Conservation (phyloP, 2,797 vertebrate species). For the Kryptopterus vitreolus region DNA sequence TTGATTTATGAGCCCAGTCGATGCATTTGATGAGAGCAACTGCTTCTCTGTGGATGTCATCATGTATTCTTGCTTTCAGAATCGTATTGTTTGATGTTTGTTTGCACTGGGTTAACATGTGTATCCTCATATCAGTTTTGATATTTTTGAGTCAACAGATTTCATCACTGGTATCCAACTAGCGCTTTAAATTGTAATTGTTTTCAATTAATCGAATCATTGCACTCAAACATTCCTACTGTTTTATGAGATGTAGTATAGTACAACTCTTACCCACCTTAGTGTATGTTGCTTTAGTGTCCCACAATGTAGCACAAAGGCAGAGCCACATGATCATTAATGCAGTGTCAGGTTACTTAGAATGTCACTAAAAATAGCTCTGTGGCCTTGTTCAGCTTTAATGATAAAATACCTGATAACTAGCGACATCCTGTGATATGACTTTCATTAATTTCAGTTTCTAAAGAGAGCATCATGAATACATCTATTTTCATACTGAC, state of each 20-base stretch:
- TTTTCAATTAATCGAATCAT: neutral
- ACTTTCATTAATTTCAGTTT: constrained; percentile 7
- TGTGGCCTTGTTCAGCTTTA: constrained; percentile 27
- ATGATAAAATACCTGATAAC: constrained; percentile 50
- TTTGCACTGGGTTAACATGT: constrained; percentile 9
- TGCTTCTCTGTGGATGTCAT: neutral
- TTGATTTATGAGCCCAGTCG: constrained; percentile 17
- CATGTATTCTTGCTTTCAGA: neutral
- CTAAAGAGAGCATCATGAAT: neutral
- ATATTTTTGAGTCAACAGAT: constrained; percentile 2
- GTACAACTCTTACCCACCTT: neutral
- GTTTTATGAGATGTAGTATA: constrained; percentile 7
- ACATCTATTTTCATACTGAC: constrained; percentile 16
- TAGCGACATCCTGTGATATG: constrained; percentile 42
- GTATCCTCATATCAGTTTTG: constrained; percentile 1
- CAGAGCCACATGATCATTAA: constrained; percentile 12
- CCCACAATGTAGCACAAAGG: constrained; percentile 9
- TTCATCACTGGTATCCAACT: constrained; percentile 1
- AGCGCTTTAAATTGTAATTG: neutral
- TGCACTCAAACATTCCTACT: neutral
- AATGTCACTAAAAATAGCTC: neutral
- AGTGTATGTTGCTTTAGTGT: constrained; percentile 3
- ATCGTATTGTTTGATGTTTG: constrained; percentile 1
- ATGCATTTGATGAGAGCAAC: neutral
- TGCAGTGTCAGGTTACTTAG: constrained; percentile 5